A percentile compares a stretch with the other conserved stretches of the same genome.
Conservation (phyloP, 2,888 invertebrate genomes). For the Orthonevra nobilis region DNA sequence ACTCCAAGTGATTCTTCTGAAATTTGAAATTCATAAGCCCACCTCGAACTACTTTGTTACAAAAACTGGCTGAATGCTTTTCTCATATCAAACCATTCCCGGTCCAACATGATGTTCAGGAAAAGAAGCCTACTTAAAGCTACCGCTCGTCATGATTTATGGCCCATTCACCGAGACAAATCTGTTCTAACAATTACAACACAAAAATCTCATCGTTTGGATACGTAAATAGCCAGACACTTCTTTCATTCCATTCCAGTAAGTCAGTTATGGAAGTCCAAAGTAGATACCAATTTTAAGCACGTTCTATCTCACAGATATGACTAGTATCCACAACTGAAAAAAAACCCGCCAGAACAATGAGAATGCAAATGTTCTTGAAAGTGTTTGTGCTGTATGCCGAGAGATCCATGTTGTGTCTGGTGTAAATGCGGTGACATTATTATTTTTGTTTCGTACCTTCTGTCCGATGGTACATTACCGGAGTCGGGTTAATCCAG, state of each 20-base stretch:
- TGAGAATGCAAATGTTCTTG: conserved; percentile 62
- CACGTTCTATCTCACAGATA: conserved; percentile 60
- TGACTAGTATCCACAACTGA: conserved; percentile 8
- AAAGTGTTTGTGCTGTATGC: conserved; percentile 19
- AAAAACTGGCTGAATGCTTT: too few species aligned
- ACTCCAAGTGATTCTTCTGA: too few species aligned
- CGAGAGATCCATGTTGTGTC: conserved; percentile 38
- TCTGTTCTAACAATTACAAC: conserved; percentile 62
- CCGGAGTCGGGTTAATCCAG: conserved; percentile 59
- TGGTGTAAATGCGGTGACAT: conserved; percentile 68
- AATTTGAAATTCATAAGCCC: too few species aligned
- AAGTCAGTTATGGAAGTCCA: conserved; percentile 28
- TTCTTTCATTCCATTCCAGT: too few species aligned
- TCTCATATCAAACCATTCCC: too few species aligned
- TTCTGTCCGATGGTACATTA: conserved; percentile 45
- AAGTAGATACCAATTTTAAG: conserved; percentile 61
- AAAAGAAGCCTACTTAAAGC: conserved; percentile 44
- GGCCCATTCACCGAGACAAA: conserved; percentile 51
- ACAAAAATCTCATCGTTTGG: too few species aligned
- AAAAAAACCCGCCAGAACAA: too few species aligned
- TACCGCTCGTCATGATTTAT: conserved; percentile 63
- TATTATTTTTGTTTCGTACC: conserved; percentile 47
- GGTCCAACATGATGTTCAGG: too few species aligned
- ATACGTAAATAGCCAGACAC: too few species aligned
- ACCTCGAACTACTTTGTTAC: too few species aligned